These are phyloP conservation scores for Hoplias malabaricus DNA, from an alignment of 2,113 vertebrate genomes.

Conservation along the genomic window DNA sequence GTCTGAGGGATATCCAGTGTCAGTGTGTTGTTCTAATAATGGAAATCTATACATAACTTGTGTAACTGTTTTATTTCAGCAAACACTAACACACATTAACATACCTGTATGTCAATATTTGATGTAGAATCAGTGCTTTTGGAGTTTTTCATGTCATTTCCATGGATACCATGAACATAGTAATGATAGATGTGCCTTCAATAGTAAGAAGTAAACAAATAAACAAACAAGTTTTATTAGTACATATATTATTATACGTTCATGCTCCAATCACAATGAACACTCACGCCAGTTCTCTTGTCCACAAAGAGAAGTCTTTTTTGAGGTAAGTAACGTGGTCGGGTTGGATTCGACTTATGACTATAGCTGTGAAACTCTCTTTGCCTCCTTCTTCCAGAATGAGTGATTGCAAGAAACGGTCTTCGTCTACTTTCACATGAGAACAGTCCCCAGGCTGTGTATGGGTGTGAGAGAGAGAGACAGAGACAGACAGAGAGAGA, in stretches of 20 bases:
- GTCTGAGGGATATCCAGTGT: too few species aligned
- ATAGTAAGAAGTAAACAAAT: not conserved
- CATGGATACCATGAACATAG: slow-evolving; percentile 88
- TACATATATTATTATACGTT: not conserved
- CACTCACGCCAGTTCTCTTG: slow-evolving; percentile 88
- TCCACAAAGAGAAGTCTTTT: slow-evolving; percentile 78
- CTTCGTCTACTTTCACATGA: slow-evolving; percentile 78
- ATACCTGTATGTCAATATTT: slow-evolving; percentile 86
- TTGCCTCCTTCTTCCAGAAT: slow-evolving; percentile 82
- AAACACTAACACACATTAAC: not conserved
- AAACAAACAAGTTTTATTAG: not conserved
- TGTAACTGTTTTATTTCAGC: not conserved
- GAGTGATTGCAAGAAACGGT: slow-evolving; percentile 79
- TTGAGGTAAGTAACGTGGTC: slow-evolving; percentile 82
- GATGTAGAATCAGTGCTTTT: slow-evolving; percentile 54
- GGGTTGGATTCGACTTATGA: slow-evolving; percentile 82
- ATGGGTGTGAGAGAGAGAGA: not conserved
- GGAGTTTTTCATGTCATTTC: slow-evolving; percentile 68
- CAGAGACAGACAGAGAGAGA: not conserved
- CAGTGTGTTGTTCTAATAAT: too few species aligned
- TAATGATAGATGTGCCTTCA: slow-evolving; percentile 93
- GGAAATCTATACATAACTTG: too few species aligned
- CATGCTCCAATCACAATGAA: not conserved
- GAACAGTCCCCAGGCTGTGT: slow-evolving; percentile 80
- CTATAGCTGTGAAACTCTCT: slow-evolving; percentile 86